Evolutionary conservation across 1,140 invertebrate genomes (phyloP).

Genomic region (Forficula auricularia): DNA sequence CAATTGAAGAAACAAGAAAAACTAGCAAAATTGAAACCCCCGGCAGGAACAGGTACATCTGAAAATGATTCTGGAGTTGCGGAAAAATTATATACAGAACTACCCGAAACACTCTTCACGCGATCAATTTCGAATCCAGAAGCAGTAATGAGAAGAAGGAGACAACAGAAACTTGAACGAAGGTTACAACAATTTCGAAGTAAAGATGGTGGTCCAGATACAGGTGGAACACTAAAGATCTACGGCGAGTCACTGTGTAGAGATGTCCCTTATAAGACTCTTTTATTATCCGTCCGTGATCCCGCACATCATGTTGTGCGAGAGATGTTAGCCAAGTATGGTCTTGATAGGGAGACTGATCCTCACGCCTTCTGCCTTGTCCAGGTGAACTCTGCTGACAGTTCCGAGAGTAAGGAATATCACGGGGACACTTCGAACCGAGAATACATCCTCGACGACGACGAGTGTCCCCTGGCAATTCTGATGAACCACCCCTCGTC

Average conservation of each 20-base stretch:
- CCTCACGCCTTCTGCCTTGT: constrained; percentile 83
- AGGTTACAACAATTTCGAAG: constrained; percentile 91
- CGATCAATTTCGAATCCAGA: constrained; percentile 98
- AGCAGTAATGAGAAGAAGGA: constrained; percentile 87
- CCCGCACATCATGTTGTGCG: constrained; percentile 77
- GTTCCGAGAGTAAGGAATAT: constrained; percentile 35
- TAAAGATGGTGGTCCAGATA: constrained; percentile 44
- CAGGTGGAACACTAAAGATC: constrained; percentile 90
- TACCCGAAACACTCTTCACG: constrained; percentile 95
- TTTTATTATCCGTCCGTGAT: constrained; percentile 84
- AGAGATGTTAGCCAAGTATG: constrained; percentile 96
- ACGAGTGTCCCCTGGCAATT: constrained; percentile 91
- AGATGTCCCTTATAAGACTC: constrained; percentile 95
- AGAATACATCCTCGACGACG: constrained; percentile 90
- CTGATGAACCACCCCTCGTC: constrained; percentile 74
- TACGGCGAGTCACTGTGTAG: constrained; percentile 91
- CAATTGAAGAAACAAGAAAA: constrained; percentile 96
- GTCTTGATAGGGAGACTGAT: constrained; percentile 68
- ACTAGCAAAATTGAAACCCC: constrained; percentile 58
- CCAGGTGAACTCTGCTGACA: constrained; percentile 45
- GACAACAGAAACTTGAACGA: constrained; percentile 94
- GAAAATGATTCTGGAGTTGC: constrained; percentile 57
- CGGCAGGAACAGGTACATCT: constrained; percentile 29
- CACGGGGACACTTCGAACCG: constrained; percentile 27
- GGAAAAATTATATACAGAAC: constrained; percentile 83